phyloP scores from a whole-genome alignment of 2,113 vertebrate species.

The Barnardius zonarius region DNA sequence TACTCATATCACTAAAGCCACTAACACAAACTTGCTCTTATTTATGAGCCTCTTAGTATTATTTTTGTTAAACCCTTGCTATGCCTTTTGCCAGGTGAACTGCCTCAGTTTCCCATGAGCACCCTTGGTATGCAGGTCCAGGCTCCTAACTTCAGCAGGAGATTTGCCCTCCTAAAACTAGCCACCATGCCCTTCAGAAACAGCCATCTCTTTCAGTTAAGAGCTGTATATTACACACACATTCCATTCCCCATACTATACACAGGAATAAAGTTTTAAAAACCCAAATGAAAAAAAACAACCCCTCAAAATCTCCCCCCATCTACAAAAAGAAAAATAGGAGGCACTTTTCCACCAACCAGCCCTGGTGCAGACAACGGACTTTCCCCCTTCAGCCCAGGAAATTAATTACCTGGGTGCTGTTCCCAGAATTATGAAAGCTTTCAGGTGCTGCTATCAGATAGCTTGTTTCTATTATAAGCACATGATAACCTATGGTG shows the following conservation, averaged over 20 bases:
- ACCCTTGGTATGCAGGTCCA: background rate
- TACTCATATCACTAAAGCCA: background rate
- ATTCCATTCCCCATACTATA: background rate
- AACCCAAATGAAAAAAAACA: background rate
- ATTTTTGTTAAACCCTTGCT: background rate
- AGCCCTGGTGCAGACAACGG: background rate
- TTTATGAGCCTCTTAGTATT: background rate
- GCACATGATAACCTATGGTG: background rate
- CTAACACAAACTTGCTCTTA: no score
- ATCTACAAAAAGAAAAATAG: background rate
- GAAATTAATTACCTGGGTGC: background rate
- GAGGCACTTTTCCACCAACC: background rate
- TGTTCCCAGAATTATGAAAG: background rate
- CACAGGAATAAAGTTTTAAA: rapidly evolving
- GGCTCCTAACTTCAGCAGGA: background rate
- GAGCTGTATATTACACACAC: background rate
- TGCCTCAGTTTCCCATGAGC: background rate
- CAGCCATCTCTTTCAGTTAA: background rate
- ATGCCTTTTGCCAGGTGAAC: background rate
- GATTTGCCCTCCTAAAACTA: background rate
- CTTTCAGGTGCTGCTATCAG: background rate
- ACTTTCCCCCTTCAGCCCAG: background rate
- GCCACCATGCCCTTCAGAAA: background rate
- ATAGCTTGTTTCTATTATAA: background rate
- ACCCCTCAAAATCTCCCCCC: background rate